Conservation (phyloP, 2,113 vertebrate genomes). For the Megaceryle torquata region DNA sequence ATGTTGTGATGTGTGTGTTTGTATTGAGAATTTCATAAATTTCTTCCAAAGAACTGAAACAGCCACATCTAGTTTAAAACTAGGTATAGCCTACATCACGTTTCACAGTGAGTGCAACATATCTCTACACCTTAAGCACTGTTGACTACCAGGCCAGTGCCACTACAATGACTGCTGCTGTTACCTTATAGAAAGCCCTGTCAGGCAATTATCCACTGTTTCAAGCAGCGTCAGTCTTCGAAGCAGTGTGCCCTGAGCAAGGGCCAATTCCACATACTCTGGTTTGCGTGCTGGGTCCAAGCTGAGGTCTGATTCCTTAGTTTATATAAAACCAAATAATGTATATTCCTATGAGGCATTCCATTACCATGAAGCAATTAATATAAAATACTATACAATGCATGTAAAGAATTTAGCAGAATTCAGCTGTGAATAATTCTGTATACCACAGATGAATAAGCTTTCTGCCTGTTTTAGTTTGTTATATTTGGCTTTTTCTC, state of each 20-base stretch:
- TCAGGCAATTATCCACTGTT: background rate
- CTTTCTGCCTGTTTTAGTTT: background rate
- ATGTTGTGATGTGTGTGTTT: background rate
- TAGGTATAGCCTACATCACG: rapidly evolving
- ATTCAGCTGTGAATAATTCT: background rate
- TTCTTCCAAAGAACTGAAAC: background rate
- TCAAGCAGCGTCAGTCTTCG: background rate
- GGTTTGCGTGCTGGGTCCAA: background rate
- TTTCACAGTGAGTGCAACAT: background rate
- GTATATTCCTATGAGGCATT: background rate
- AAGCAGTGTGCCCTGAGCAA: background rate
- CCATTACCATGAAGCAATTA: background rate
- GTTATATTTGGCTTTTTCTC: conserved; percentile 3
- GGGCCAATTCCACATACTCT: background rate
- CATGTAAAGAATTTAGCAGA: background rate
- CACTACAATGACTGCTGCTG: background rate
- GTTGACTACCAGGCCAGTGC: background rate
- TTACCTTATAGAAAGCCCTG: background rate
- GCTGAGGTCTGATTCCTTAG: background rate
- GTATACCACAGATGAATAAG: background rate
- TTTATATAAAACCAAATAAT: background rate
- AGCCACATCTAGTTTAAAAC: rapidly evolving
- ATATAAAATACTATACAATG: background rate
- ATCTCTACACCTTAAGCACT: background rate
- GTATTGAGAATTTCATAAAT: background rate